Evolutionary conservation across 2,113 vertebrate genomes (phyloP).

Genomic region (Oxyura jamaicensis): DNA sequence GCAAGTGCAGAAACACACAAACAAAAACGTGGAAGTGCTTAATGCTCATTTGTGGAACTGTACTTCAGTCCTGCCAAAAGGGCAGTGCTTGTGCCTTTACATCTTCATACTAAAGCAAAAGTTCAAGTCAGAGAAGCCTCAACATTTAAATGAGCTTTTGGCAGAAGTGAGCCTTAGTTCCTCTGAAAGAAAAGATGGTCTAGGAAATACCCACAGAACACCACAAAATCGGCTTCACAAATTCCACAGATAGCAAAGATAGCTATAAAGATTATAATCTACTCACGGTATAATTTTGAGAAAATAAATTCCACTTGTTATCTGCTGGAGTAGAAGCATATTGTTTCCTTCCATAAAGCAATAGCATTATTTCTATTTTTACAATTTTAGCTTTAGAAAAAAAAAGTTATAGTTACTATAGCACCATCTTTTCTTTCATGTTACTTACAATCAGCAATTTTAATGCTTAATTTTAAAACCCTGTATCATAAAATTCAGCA

Average conservation of each 20-base stretch:
- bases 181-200: background rate
- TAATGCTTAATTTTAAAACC: background rate
- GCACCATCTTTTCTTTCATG: background rate
- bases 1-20: background rate
- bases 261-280: background rate
- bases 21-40: accelerated
- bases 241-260: background rate
- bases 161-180: background rate
- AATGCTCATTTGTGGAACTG: accelerated
- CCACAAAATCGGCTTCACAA: background rate
- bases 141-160: background rate
- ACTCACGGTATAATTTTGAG: background rate
- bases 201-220: background rate
- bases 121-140: accelerated
- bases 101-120: background rate
- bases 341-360: background rate
- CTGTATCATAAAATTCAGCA: background rate
- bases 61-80: background rate
- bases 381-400: background rate
- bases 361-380: background rate
- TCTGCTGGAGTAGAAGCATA: background rate
- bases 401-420: background rate
- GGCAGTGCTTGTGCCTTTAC: accelerated
- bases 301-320: background rate
- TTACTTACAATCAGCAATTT: background rate